Evolutionary conservation across 2,888 invertebrate species (phyloP).

Genomic region (Mimas tiliae): DNA sequence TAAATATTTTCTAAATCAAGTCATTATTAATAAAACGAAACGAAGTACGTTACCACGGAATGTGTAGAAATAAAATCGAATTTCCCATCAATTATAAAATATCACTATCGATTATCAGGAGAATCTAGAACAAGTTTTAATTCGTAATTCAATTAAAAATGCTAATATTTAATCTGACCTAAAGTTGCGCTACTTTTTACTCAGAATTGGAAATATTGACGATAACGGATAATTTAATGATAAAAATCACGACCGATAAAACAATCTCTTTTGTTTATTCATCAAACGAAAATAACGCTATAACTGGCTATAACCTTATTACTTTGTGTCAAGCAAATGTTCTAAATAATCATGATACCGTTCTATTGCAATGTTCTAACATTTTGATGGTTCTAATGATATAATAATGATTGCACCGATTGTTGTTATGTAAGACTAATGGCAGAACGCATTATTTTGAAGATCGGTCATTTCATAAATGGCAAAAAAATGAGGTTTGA

Average conservation of each 20-base stretch:
- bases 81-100: neutral
- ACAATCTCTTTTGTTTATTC: neutral
- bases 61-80: neutral
- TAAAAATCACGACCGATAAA: slow-evolving; percentile 23
- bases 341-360: neutral
- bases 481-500: no score
- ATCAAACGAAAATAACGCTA: neutral
- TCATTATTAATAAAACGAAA: no score
- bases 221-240: slow-evolving; percentile 16
- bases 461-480: no score
- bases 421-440: no score
- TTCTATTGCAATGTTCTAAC: neutral
- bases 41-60: no score
- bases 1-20: no score
- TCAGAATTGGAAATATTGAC: slow-evolving; percentile 7
- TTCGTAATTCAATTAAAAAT: slow-evolving; percentile 1
- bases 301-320: neutral
- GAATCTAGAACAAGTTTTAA: neutral
- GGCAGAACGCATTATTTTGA: no score
- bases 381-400: neutral
- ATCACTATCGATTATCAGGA: neutral
- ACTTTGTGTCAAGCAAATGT: neutral
- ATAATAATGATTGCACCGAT: no score
- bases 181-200: neutral
- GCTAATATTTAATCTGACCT: neutral